phyloP scores from a whole-genome alignment of 92 coral and sea anemone genomes.

The Ricordea florida region DNA sequence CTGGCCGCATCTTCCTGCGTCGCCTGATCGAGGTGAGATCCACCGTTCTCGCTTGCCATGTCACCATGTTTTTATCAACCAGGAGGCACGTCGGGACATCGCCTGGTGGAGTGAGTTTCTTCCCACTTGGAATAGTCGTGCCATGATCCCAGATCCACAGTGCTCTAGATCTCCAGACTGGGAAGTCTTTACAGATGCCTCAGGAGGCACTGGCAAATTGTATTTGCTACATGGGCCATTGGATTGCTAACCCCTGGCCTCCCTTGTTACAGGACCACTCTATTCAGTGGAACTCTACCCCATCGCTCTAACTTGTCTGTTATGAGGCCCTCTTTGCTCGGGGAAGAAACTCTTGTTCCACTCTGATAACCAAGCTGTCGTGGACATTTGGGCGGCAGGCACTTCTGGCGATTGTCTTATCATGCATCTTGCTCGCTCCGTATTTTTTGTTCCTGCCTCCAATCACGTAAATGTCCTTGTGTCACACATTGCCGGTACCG shows the following conservation, averaged over 20 bases:
- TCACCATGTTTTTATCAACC: not conserved
- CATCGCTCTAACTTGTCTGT: constrained; percentile 1
- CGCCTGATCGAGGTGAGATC: not conserved
- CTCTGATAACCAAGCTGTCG: constrained; percentile 18
- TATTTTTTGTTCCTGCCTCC: constrained; percentile 1
- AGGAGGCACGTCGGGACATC: not conserved
- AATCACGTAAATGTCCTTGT: not conserved
- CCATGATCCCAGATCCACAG: not conserved
- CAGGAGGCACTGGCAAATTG: not conserved
- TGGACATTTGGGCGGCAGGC: constrained; percentile 28
- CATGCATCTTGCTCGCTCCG: constrained; percentile 25
- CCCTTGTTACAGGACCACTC: not conserved
- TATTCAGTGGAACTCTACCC: constrained; percentile 27
- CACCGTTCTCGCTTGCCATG: not conserved
- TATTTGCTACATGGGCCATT: not conserved
- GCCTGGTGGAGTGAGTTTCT: not conserved
- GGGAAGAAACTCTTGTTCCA: not conserved
- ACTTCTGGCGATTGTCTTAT: constrained; percentile 16
- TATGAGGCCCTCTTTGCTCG: not conserved
- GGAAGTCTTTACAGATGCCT: not conserved
- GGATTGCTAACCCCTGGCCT: not conserved
- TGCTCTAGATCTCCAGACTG: not conserved
- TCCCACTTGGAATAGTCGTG: not conserved
- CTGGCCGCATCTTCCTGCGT: constrained; percentile 13
- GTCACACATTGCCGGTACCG: not conserved